Evolutionary conservation across 1,140 invertebrate species (phyloP).

Genomic region (Reticulitermes speratus): DNA sequence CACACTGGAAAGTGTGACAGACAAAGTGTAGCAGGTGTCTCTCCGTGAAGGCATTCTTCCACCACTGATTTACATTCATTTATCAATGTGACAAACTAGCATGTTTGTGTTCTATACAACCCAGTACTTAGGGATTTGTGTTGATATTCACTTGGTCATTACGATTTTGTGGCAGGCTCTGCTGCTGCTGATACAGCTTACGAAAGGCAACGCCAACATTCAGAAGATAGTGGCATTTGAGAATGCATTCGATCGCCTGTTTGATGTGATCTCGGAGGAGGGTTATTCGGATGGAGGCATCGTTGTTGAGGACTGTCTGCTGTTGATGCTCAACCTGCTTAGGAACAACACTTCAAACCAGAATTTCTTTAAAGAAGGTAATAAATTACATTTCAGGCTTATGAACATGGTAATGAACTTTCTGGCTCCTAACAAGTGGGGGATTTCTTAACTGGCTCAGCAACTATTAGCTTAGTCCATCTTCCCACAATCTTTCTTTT

Average conservation of each 20-base stretch:
- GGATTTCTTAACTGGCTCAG: too few species aligned
- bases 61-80: too few species aligned
- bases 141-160: too few species aligned
- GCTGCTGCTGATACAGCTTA: constrained; percentile 88
- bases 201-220: constrained; percentile 95
- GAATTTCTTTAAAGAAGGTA: constrained; percentile 97
- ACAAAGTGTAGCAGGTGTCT: too few species aligned
- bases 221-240: constrained; percentile 99
- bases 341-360: constrained; percentile 97
- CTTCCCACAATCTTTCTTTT: too few species aligned
- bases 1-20: too few species aligned
- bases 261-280: constrained; percentile 91
- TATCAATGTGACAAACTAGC: too few species aligned
- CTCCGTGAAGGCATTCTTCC: too few species aligned
- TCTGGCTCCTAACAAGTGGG: constrained; percentile 29
- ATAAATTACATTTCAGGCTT: too few species aligned
- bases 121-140: too few species aligned
- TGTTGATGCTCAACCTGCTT: constrained; percentile 92
- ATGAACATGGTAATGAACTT: constrained; percentile 27
- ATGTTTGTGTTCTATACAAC: too few species aligned
- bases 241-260: constrained; percentile 95
- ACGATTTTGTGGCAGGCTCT: constrained; percentile 60
- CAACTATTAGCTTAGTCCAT: too few species aligned
- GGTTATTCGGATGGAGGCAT: constrained; percentile 94
- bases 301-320: constrained; percentile 96